Percentiles rank a stretch among this genome's conserved stretches.
These are phyloP conservation scores for Actinernus sp. DNA, from an alignment of 92 coral and sea anemone genomes.

Conservation along the genomic window DNA sequence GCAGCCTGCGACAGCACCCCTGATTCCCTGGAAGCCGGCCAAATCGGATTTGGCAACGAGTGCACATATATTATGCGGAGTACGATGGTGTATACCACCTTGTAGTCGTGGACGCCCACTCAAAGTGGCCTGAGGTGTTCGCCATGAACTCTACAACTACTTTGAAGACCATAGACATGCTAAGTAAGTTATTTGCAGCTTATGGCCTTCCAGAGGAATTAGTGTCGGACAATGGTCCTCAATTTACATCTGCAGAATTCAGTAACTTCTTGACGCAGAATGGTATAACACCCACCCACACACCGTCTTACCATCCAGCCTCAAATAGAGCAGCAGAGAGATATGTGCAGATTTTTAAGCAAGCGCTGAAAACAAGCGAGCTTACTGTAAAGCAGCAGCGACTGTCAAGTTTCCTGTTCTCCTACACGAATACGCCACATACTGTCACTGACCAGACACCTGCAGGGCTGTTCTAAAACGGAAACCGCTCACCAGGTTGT, in stretches of 20 bases:
- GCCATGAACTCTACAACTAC: conserved; percentile 39
- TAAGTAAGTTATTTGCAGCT: conserved; percentile 44
- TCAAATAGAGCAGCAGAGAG: conserved; percentile 41
- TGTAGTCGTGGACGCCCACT: conserved; percentile 58
- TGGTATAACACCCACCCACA: conserved; percentile 28
- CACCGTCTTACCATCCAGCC: conserved; percentile 49
- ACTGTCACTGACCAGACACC: conserved; percentile 29
- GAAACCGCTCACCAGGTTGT: too few species aligned
- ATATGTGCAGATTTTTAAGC: conserved; percentile 20
- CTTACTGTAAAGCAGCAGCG: conserved; percentile 38
- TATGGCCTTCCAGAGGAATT: conserved; percentile 41
- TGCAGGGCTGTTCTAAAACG: conserved; percentile 39
- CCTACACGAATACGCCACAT: conserved; percentile 45
- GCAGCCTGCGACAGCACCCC: not conserved
- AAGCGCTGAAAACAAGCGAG: conserved; percentile 35
- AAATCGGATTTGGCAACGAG: conserved; percentile 48
- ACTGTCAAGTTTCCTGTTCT: conserved; percentile 48
- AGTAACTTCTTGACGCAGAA: conserved; percentile 28
- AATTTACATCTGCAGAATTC: conserved; percentile 38
- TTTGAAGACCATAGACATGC: conserved; percentile 46
- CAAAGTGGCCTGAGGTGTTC: conserved; percentile 60
- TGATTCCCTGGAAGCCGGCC: conserved; percentile 40
- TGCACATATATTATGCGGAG: conserved; percentile 61
- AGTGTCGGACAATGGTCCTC: conserved; percentile 50
- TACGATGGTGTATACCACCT: conserved; percentile 34